Evolutionary conservation across 1,140 invertebrate species (phyloP), one percentile per base, ranked within the genome.

Genomic region (Globodera rostochiensis): DNA sequence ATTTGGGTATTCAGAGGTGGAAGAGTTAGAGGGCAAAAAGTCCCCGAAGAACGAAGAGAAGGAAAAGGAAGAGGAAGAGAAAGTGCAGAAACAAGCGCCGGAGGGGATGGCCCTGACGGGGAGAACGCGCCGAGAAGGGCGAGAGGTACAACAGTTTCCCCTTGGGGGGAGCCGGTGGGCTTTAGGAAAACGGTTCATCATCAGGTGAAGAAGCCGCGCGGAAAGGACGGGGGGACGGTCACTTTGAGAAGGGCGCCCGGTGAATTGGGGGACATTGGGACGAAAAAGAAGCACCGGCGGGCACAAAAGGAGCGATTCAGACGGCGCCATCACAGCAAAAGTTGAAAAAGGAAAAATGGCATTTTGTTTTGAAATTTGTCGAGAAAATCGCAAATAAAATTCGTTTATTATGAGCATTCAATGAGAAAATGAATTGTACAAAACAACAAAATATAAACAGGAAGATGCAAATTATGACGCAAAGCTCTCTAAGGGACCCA

Each of bases 1-100:
- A 77, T 36, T 66, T 11, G 7, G 25, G 11, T 5, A 21, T 19
- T 36, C 49, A 49, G 70, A 78, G 50, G 77, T 78, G 45, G 77
- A 78, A 3, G 77, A 78, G 47, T 78, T 78, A 2, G 64, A 78
- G 60, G 64, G 70, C 50, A 78, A 78, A 21, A 78, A 78, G 11
- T 36, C 60, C 6, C 50, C 45, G n/a, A 78, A 70, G n/a, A 70
- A 78, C 9, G 77, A 69, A 70, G 47, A 60, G 36, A 47, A 78
- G 70, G 70, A 78, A 70, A 45, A 78, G 50, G 46, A 78, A 50
- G 66, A 69, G n/a, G 21, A 69, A 21, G 49, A 64, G 0, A 46
- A 78, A 21, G 13, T 19, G 49, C 9, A 69, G 15, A 47, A 71
- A 21, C 25, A 15, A 19, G 1, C 36, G 2, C 36, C 36, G 36